phyloP scores from a whole-genome alignment of 2,888 invertebrate species.

The Lithophane semibrunnea region DNA sequence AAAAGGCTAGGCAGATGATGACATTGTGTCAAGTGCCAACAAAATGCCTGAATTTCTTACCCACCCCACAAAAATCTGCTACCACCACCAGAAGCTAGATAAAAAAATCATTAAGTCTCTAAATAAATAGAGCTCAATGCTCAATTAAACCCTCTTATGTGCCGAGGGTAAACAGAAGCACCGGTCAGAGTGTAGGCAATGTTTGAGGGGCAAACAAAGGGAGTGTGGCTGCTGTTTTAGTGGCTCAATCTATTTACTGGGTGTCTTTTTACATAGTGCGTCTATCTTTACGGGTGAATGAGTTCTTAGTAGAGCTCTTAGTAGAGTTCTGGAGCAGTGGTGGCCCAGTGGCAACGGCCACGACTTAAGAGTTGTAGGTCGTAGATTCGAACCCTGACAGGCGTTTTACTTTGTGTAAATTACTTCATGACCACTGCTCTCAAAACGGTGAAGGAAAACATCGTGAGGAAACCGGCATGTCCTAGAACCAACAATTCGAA shows the following conservation, averaged over 20 bases:
- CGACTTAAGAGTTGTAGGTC: no score
- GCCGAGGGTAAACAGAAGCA: constrained; percentile 40
- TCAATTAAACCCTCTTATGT: constrained; percentile 61
- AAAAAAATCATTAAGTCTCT: constrained; percentile 32
- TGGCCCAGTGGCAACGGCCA: no score
- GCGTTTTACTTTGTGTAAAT: no score
- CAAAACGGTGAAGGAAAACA: no score
- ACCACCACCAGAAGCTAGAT: neutral
- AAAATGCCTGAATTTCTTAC: neutral
- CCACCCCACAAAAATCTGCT: neutral
- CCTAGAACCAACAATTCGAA: no score
- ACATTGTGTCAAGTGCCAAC: neutral
- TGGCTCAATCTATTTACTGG: constrained; percentile 32
- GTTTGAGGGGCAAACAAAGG: constrained; percentile 48
- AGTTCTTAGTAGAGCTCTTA: neutral
- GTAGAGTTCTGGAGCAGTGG: no score
- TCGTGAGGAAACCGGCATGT: no score
- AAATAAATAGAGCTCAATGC: constrained; percentile 32
- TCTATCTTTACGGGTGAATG: constrained; percentile 1
- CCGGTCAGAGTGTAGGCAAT: constrained; percentile 34
- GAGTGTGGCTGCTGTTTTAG: constrained; percentile 43
- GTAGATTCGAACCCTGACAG: no score
- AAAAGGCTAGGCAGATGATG: no score
- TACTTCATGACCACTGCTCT: no score
- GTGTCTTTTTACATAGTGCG: constrained; percentile 18